phyloP scores from a whole-genome alignment of 2,113 vertebrate genomes.

The Gallinago paraguaiae region DNA sequence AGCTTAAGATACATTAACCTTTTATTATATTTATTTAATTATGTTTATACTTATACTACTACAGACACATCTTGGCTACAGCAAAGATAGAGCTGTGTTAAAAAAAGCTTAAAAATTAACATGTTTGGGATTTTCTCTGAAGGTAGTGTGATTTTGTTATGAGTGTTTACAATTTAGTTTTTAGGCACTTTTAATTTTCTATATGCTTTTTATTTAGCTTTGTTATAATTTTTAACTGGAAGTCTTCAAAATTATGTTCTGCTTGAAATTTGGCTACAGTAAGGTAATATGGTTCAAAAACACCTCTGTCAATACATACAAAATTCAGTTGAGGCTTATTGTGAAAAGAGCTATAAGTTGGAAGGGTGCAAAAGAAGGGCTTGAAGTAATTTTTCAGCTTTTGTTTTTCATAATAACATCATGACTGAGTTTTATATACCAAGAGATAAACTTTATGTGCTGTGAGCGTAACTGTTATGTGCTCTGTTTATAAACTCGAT shows the following conservation, averaged over 20 bases:
- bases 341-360: background rate
- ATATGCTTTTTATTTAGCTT: background rate
- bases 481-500: background rate
- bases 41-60: background rate
- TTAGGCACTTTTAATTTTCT: background rate
- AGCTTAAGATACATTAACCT: background rate
- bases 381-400: background rate
- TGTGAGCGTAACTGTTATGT: background rate
- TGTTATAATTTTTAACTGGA: background rate
- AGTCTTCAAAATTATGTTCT: background rate
- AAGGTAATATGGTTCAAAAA: background rate
- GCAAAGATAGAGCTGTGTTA: background rate
- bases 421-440: background rate
- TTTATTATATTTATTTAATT: background rate
- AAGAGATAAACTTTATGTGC: conserved; percentile 11
- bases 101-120: background rate
- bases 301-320: background rate
- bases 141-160: background rate
- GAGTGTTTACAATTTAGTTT: background rate
- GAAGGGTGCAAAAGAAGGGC: background rate
- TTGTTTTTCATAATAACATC: background rate
- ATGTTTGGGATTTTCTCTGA: background rate
- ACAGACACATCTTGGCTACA: background rate
- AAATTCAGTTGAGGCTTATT: background rate
- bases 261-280: background rate